These are phyloP conservation scores for Drosophila seclusa DNA, from an alignment of 2,888 invertebrate species.

Conservation along the genomic window DNA sequence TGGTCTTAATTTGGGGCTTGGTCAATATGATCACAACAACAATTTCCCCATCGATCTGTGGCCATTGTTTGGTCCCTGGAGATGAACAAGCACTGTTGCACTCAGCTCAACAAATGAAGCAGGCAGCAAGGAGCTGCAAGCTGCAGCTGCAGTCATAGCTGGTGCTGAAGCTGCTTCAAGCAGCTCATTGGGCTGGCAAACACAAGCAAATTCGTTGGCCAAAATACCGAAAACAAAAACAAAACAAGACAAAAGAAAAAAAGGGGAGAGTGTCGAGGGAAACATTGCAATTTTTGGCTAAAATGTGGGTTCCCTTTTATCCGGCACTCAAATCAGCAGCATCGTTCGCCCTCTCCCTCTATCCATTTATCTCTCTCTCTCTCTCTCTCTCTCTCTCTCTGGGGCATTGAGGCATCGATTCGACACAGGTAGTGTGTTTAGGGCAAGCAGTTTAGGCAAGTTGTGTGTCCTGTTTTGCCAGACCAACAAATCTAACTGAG, in stretches of 20 bases:
- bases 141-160: neutral
- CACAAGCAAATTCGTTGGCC: constrained; percentile 19
- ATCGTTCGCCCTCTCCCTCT: neutral
- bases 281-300: constrained; percentile 24
- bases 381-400: neutral
- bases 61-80: constrained; percentile 17
- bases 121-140: constrained; percentile 3
- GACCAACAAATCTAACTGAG: constrained; percentile 24
- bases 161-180: constrained; percentile 6
- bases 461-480: constrained; percentile 19
- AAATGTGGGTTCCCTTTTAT: constrained; percentile 38
- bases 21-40: constrained; percentile 21
- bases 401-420: constrained; percentile 18
- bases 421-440: constrained; percentile 2
- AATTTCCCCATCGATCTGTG: constrained; percentile 27
- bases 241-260: neutral
- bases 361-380: neutral
- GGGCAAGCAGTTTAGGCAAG: constrained; percentile 14
- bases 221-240: neutral
- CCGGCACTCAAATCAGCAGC: constrained; percentile 52
- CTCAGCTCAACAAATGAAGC: constrained; percentile 24
- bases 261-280: neutral
- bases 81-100: constrained; percentile 10
- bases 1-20: neutral
- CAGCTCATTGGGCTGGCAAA: constrained; percentile 50